These are phyloP conservation scores for Lepus townsendii DNA, from an alignment of 2,797 vertebrate genomes.

Conservation along the genomic window DNA sequence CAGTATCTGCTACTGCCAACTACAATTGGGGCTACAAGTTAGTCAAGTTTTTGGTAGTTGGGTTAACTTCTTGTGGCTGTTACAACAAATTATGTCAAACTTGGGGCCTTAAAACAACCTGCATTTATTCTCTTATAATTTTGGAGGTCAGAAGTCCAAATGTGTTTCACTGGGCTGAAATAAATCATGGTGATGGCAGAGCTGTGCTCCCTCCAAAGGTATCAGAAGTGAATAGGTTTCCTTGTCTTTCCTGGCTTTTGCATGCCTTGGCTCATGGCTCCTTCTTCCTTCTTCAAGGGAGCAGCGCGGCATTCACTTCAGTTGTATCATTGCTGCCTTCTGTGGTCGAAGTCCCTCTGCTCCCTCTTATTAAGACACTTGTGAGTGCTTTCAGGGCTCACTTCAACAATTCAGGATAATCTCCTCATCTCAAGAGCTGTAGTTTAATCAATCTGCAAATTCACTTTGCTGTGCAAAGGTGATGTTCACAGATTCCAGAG, in stretches of 20 bases:
- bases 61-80: background rate
- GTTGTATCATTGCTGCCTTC: background rate
- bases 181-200: background rate
- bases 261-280: too few relatives aligned
- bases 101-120: background rate
- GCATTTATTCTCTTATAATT: background rate
- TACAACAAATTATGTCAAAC: background rate
- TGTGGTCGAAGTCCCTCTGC: background rate
- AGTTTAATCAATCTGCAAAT: background rate
- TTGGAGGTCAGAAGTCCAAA: background rate
- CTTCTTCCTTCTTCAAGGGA: background rate
- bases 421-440: background rate
- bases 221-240: background rate
- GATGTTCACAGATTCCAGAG: background rate
- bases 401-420: background rate
- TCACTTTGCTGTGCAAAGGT: background rate
- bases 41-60: background rate
- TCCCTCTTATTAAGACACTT: background rate
- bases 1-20: background rate
- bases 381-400: background rate
- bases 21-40: background rate
- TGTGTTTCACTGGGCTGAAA: background rate
- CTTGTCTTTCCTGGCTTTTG: background rate
- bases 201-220: background rate
- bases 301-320: background rate